Evolutionary conservation across 2,113 vertebrate genomes (phyloP).

Genomic region (Stigmatopora nigra): DNA sequence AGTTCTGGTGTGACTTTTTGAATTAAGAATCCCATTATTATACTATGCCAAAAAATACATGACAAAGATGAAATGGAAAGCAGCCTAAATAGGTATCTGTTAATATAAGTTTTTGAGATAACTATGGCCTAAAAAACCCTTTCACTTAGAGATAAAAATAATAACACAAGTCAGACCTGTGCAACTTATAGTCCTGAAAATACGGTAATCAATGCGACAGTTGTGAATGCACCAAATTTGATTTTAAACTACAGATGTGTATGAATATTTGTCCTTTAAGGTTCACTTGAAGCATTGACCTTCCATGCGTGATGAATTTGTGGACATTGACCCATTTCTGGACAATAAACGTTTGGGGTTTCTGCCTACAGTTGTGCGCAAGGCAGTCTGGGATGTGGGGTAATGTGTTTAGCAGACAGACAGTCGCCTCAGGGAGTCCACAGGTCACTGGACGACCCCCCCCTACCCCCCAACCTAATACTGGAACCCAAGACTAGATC

Average conservation of each 20-base stretch:
- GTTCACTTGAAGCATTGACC: conserved; percentile 29
- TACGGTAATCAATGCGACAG: not conserved
- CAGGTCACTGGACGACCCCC: conserved; percentile 42
- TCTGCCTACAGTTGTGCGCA: conserved; percentile 37
- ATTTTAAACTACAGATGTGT: not conserved
- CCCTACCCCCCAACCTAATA: conserved; percentile 54
- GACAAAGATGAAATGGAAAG: too few relatives aligned
- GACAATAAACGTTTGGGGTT: conserved; percentile 27
- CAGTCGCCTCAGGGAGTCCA: conserved; percentile 59
- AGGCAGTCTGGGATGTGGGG: conserved; percentile 41
- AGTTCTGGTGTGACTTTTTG: too few relatives aligned
- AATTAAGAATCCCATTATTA: too few relatives aligned
- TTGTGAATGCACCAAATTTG: conserved; percentile 15
- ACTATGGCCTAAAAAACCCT: too few relatives aligned
- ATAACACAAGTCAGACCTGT: too few relatives aligned
- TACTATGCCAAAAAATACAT: too few relatives aligned
- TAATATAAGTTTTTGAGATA: too few relatives aligned
- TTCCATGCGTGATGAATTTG: conserved; percentile 31
- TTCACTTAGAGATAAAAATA: too few relatives aligned
- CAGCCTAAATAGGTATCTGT: too few relatives aligned
- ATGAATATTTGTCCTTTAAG: conserved; percentile 8
- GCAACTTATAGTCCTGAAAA: too few relatives aligned
- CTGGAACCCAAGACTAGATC: conserved; percentile 57
- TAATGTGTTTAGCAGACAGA: conserved; percentile 66
- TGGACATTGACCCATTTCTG: conserved; percentile 54